phyloP scores from a whole-genome alignment of 1,140 invertebrate genomes.

The Drosophila nigrodunni region DNA sequence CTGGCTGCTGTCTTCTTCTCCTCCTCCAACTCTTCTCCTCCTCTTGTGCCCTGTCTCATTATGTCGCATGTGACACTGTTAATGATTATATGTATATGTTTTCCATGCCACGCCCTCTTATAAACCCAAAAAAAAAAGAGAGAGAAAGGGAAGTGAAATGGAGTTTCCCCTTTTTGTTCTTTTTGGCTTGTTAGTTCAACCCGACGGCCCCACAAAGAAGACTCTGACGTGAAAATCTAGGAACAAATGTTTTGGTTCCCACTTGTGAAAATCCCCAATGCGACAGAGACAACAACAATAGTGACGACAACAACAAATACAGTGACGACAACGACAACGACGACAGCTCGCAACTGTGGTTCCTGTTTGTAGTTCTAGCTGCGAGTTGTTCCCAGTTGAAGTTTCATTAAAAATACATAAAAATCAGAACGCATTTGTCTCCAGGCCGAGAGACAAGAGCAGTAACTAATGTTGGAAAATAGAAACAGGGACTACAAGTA shows the following conservation, averaged over 20 bases:
- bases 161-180: slow-evolving; percentile 17
- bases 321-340: slow-evolving; percentile 8
- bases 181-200: slow-evolving; percentile 43
- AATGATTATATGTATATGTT: slow-evolving; percentile 78
- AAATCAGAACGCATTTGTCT: slow-evolving; percentile 60
- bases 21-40: slow-evolving; percentile 12
- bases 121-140: slow-evolving; percentile 16
- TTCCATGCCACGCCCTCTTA: slow-evolving; percentile 55
- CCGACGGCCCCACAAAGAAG: slow-evolving; percentile 41
- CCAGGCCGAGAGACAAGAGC: slow-evolving; percentile 15
- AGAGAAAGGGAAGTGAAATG: slow-evolving; percentile 27
- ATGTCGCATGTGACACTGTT: slow-evolving; percentile 84
- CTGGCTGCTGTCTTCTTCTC: slow-evolving; percentile 25
- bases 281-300: slow-evolving; percentile 17
- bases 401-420: slow-evolving; percentile 76
- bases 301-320: neutral
- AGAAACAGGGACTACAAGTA: slow-evolving; percentile 11
- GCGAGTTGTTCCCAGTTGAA: slow-evolving; percentile 50
- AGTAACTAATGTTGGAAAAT: slow-evolving; percentile 21
- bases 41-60: slow-evolving; percentile 71
- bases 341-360: slow-evolving; percentile 45
- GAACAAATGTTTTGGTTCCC: slow-evolving; percentile 83
- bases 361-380: slow-evolving; percentile 21
- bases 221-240: slow-evolving; percentile 78
- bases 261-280: slow-evolving; percentile 71